Evolutionary conservation across 2,113 vertebrate genomes (phyloP).

Genomic region (Anolis carolinensis): DNA sequence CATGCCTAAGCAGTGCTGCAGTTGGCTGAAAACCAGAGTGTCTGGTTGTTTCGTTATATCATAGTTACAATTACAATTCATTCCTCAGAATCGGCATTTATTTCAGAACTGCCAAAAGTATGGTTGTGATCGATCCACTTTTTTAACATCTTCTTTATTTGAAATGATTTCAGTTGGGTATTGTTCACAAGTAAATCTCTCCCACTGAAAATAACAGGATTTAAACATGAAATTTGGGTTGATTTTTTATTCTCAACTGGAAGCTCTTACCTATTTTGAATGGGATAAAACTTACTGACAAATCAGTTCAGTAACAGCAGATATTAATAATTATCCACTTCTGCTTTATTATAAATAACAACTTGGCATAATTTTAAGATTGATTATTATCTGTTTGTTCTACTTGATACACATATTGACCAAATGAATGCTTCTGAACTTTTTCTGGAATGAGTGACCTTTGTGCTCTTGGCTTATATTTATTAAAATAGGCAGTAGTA

Average conservation of each 20-base stretch:
- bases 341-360: neutral
- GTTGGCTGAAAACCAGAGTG: neutral
- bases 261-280: neutral
- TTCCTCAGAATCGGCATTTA: neutral
- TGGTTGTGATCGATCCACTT: neutral
- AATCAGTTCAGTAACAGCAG: neutral
- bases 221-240: neutral
- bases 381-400: constrained; percentile 51
- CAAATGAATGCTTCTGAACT: neutral
- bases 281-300: neutral
- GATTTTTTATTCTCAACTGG: constrained; percentile 10
- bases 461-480: constrained; percentile 46
- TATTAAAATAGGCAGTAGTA: constrained; percentile 64
- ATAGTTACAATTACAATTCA: neutral
- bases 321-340: constrained; percentile 17
- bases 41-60: neutral
- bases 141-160: neutral
- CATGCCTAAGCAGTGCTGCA: neutral
- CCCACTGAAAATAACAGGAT: neutral
- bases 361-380: constrained; percentile 41
- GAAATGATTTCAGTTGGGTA: neutral
- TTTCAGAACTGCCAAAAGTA: neutral
- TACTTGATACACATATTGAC: constrained; percentile 34
- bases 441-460: constrained; percentile 45
- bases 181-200: neutral